Evolutionary conservation across 2,888 invertebrate species (phyloP), one percentile per base, ranked within the genome.

Genomic region (Callinectes sapidus): DNA sequence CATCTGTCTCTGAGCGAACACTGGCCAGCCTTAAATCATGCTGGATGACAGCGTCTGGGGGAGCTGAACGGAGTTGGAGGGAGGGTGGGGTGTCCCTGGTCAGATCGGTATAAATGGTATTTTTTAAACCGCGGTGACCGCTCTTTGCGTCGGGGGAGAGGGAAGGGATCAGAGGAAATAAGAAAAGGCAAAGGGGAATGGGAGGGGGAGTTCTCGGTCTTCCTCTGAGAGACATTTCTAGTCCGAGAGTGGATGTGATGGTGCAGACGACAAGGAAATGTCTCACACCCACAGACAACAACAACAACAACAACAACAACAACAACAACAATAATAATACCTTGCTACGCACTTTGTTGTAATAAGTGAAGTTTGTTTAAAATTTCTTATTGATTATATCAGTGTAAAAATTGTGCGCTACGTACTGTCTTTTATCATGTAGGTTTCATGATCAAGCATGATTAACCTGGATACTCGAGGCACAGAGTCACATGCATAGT

Each of bases 1-100:
- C 71, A 71, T 71, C 71, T 71, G 71, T 71, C 71, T 71, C 71
- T 71, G 71, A 71, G 71, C 71, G 71, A 71, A 71, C 71, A 71
- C 71, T 71, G 71, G 71, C 71, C 71, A 71, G 71, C 71, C 71
- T 71, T 71, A 71, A 71, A 71, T 71, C 71, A 71, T 71, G 71
- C 71, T 28, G 71, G 28, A 28, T 71, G 71, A 71, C 71, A 71
- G 71, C 71, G 71, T 71, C 71, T 71, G 28, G 71, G 71, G 71
- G 71, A 28, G 71, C n/a, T n/a, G 71, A 28, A 28, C n/a, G 71
- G 71, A 28, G 28, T 2, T 13, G 71, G 71, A 10, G 28, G 71
- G 71, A 71, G 71, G 71, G 71, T 71, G 71, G 28, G 71, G 71
- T 71, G 71, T 71, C 71, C 71, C 28, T 28, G 71, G 71, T 71